Base-by-base conservation (phyloP, 2,113 vertebrate genomes). In the Aplodontia rufa region DNA sequence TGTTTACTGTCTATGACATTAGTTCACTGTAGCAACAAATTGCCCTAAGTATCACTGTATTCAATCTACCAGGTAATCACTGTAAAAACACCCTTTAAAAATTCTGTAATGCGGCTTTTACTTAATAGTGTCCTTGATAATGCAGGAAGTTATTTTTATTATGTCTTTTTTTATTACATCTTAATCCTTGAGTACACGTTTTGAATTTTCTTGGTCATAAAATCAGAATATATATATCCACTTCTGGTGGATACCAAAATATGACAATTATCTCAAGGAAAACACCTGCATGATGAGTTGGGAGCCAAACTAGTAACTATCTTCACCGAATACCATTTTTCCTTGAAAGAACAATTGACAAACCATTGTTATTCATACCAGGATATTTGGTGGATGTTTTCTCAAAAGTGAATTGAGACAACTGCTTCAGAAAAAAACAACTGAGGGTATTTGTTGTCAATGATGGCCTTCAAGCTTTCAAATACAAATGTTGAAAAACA, bases 361-460 rank as follows among this genome's bases (percentile, higher is more conserved):
- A 66, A 49, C 51, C 45, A 80, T 14, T 6, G 2, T 66, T 47
- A n/a, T 47, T 58, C 28, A 58, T n/a, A 71, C 42, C 1, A 47
- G 80, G 49, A 35, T 60, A 8, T 62, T 5, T 69, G 84, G 55
- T 28, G 80, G 69, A n/a, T 3, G 11, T 22, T 86, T 78, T 89
- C 74, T 83, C 84, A 62, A 75, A 68, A 89, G 10, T 24, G 53
- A 90, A 71, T 75, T 16, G 11, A 87, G 78, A 69, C 55, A 24
- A 45, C 51, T 79, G 58, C 42, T 62, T 94, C 51, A 64, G 22
- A 51, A 72, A 76, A 91, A 96, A 93, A 60, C 60, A 55, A 78
- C 49, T 20, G 7, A 40, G 19, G 13, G 24, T 20, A 11, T 45
- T 0, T 75, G 45, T n/a, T 90, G 51, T 51, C 87, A 87, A 90